A percentile compares a stretch with the other conserved stretches of the same genome.
phyloP scores from a whole-genome alignment of 2,888 invertebrate genomes.

The Prosopocoilus inquinatus region DNA sequence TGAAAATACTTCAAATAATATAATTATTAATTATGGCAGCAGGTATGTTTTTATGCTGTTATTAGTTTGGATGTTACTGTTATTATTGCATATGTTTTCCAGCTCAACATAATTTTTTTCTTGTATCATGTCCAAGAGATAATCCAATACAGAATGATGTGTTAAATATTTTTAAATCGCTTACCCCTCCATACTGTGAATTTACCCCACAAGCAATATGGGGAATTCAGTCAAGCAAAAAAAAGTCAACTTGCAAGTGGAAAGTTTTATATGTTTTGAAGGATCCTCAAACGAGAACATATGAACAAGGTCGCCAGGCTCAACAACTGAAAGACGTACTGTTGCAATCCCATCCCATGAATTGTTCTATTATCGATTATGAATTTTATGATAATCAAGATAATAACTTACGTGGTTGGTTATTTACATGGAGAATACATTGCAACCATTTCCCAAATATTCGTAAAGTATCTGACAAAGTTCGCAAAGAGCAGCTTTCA shows the following conservation, averaged over 20 bases:
- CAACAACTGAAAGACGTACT: too few relatives aligned
- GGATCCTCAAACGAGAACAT: not conserved
- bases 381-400: too few relatives aligned
- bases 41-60: not conserved
- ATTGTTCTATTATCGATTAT: too few relatives aligned
- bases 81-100: conserved; percentile 7
- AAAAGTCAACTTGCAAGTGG: conserved; percentile 6
- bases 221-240: conserved; percentile 7
- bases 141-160: not conserved
- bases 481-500: too few relatives aligned
- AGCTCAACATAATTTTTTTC: conserved; percentile 6
- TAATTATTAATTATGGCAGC: conserved; percentile 7
- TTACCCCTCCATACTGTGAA: not conserved
- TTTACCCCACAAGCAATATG: not conserved
- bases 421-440: too few relatives aligned
- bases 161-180: conserved; percentile 3
- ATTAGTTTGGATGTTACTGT: conserved; percentile 6
- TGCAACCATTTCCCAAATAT: too few relatives aligned
- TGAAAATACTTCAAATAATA: too few relatives aligned
- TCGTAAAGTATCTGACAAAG: too few relatives aligned
- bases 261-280: conserved; percentile 1
- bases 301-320: too few relatives aligned
- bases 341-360: too few relatives aligned
- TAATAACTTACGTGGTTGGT: too few relatives aligned
- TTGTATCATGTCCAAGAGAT: not conserved